Evolutionary conservation across 2,113 vertebrate genomes (phyloP), one percentile per base, ranked within the genome.

Genomic region (Pongo pygmaeus): DNA sequence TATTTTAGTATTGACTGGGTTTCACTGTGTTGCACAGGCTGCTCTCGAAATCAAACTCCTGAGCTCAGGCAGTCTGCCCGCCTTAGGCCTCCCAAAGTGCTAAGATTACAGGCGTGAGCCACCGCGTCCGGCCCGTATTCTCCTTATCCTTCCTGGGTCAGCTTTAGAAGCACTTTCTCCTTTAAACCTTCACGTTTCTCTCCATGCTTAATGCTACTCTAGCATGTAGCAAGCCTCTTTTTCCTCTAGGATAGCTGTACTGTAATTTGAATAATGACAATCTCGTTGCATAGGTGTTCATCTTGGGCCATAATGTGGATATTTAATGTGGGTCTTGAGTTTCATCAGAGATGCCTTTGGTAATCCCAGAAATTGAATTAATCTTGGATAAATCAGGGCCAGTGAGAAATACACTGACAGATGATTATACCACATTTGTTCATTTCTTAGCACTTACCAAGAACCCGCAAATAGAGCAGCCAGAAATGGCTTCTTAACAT

Each of bases 281-380:
- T 85, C 38, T 80, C 23, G 43, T 80, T 80, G 38, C 55, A 50
- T 30, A 84, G 20, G 18, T 46, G 17, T 67, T 94, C 17, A 52
- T 89, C 59, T 50, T 74, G 69, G 22, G 59, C 43, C 38, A 67
- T 92, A 84, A 89, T 40, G 64, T 67, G 38, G 74, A 43, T 57
- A 43, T 80, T 16, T 84, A 89, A 89, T 23, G 38, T 64, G 14
- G 17, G 40, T 96, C 72, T 59, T 92, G 57, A 91, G 30, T 75
- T n/a, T 85, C 8, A 59, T 30, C 48, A 78, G 48, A 77, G 35
- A 97, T 48, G 48, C 38, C 77, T 70, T 90, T 88, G 59, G n/a
- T 64, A 67, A 88, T 84, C 18, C 57, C 38, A n/a, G 80, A 83
- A 81, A 20, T 55, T 92, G 79, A 84, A 92, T 92, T 84, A 87